Conservation (phyloP, 2,113 vertebrate species). For the Harpagus bidentatus region DNA sequence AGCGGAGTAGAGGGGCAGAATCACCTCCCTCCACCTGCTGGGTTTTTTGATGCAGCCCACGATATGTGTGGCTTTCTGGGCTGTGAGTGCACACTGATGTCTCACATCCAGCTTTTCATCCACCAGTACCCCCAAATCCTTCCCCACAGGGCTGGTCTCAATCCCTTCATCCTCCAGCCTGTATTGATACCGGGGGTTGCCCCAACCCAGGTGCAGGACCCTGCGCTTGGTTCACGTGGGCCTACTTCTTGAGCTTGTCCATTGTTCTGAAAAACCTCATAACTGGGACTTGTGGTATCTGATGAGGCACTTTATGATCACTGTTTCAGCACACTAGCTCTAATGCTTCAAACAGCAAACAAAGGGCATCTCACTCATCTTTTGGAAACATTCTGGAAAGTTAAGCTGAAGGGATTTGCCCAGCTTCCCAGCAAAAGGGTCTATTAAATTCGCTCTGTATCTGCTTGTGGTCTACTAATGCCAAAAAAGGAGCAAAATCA, state of each 20-base stretch:
- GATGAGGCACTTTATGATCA: not conserved
- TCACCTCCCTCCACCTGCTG: not conserved
- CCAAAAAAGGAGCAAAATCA: not conserved
- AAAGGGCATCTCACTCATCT: not conserved
- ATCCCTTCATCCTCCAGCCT: not conserved
- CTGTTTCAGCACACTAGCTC: not conserved
- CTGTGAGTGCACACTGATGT: rapidly evolving
- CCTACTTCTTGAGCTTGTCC: not conserved
- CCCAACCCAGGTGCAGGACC: rapidly evolving
- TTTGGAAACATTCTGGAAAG: not conserved
- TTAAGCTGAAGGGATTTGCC: not conserved
- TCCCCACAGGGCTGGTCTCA: not conserved
- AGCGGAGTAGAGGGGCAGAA: not conserved
- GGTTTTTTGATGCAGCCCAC: not conserved
- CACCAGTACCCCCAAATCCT: not conserved
- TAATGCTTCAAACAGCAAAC: not conserved
- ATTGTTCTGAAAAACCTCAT: not conserved
- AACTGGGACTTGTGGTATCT: too few relatives aligned
- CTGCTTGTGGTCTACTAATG: not conserved
- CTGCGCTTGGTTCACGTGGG: rapidly evolving
- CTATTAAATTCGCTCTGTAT: not conserved
- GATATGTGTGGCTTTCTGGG: not conserved
- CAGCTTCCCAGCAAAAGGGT: not conserved
- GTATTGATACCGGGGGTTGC: rapidly evolving
- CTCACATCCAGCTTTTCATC: rapidly evolving